Evolutionary conservation across 2,797 vertebrate genomes (phyloP).

Genomic region (Eidolon dupreanum): DNA sequence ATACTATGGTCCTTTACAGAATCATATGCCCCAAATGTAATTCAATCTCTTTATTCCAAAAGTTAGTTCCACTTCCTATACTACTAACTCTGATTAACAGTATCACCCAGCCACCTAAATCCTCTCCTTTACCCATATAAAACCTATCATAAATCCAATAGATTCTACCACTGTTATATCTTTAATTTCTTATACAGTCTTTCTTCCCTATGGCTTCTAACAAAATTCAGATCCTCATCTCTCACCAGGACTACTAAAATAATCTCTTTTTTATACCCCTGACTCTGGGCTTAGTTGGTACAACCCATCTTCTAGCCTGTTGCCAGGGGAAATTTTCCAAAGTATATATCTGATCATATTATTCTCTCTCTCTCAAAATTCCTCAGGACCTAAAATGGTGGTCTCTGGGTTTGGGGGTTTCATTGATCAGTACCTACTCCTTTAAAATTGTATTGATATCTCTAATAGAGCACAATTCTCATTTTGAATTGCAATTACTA

Average conservation of each 20-base stretch:
- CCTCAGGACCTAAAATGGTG: background rate
- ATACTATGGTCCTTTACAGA: background rate
- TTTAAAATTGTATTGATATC: background rate
- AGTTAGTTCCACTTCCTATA: constrained; percentile 13
- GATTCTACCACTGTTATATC: background rate
- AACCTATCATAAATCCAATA: background rate
- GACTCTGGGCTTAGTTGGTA: background rate
- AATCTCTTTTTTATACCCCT: background rate
- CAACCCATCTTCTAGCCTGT: background rate
- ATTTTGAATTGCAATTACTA: background rate
- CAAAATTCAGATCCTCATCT: background rate
- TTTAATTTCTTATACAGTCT: background rate
- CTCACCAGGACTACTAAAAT: background rate
- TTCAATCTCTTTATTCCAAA: background rate
- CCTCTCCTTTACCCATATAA: background rate
- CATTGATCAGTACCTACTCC: background rate
- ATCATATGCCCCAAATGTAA: background rate
- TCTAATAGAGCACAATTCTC: background rate
- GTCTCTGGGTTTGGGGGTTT: background rate
- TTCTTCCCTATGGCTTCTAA: background rate
- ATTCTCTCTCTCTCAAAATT: background rate
- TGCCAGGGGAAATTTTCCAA: constrained; percentile 5
- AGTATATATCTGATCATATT: background rate
- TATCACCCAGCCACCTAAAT: background rate
- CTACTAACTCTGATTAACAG: background rate